Base-by-base conservation (phyloP, 1,140 invertebrate species). In the Branchinecta lynchi region DNA sequence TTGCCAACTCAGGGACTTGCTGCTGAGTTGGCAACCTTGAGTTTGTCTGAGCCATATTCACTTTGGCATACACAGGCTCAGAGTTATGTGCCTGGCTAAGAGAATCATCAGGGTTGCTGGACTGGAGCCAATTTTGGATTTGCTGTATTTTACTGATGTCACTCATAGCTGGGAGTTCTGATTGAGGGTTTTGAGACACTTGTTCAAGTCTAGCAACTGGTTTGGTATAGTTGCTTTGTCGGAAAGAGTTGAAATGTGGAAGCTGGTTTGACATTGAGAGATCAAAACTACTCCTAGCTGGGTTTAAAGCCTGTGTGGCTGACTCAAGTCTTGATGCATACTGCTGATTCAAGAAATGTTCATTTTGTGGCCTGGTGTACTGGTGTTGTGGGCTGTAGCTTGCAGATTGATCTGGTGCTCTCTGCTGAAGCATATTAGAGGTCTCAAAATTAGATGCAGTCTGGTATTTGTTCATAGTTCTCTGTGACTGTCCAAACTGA, bases 61-160 rank as follows among this genome's bases (percentile, higher is more conserved):
- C 51, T 15, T 12, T 60, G 17, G 51, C 51, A 60, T 60, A 60
- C 51, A 60, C 51, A 60, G 51, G 51, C 2, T 60, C 51, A 60
- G 51, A 12, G 12, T 60, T 20, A 60, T 60, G 51, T 20, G 17
- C 17, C 12, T 60, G 51, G 17, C 51, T 60, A 12, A 60, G 17
- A 60, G 51, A 60, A 60, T 60, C 51, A 60, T 60, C 51, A 60
- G 51, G 51, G 6, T 60, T 60, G 51, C 51, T 60, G 12, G 51
- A 60, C 51, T 60, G 51, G 17, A 60, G 51, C 51, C 51, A 60
- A 3, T 60, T 60, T 60, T 60, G 51, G 17, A 60, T 60, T 60
- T 60, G 51, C 17, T 60, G 51, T 12, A 60, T 60, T 60, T 60
- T 60, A 6, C 51, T 60, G 3, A 60, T 60, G 17, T 60, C 51